Conservation (phyloP, 2,888 invertebrate genomes). For the Platycnemis pennipes region DNA sequence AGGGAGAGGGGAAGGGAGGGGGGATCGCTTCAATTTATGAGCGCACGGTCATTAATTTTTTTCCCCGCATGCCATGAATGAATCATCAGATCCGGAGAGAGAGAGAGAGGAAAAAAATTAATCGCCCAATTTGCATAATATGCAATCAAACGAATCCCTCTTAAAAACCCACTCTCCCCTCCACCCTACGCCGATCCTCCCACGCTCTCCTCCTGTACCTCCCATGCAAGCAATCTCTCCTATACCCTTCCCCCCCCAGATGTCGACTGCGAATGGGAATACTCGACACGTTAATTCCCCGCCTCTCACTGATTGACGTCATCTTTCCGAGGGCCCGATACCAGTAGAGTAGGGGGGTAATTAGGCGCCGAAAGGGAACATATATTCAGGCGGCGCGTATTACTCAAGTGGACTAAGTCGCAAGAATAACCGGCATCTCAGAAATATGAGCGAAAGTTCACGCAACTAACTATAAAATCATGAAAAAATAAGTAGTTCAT, state of each 20-base stretch:
- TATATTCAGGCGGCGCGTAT: neutral
- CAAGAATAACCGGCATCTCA: too few relatives aligned
- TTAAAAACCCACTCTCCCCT: neutral
- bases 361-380: neutral
- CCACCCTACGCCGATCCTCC: neutral
- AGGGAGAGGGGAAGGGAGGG: neutral
- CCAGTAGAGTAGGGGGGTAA: neutral
- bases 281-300: conserved; percentile 3
- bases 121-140: conserved; percentile 26
- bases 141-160: conserved; percentile 36
- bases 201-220: neutral
- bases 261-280: neutral
- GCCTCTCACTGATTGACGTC: conserved; percentile 10
- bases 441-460: too few relatives aligned
- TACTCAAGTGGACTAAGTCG: neutral
- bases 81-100: conserved; percentile 13
- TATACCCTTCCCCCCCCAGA: neutral
- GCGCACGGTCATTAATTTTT: neutral
- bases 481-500: too few relatives aligned
- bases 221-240: neutral
- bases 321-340: neutral
- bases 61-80: neutral
- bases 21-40: neutral
- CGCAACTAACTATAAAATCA: too few relatives aligned
- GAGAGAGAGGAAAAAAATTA: neutral